A percentile compares a stretch with the other conserved stretches of the same genome.
phyloP scores from a whole-genome alignment of 2,797 vertebrate species.

The Peromyscus aztecus region DNA sequence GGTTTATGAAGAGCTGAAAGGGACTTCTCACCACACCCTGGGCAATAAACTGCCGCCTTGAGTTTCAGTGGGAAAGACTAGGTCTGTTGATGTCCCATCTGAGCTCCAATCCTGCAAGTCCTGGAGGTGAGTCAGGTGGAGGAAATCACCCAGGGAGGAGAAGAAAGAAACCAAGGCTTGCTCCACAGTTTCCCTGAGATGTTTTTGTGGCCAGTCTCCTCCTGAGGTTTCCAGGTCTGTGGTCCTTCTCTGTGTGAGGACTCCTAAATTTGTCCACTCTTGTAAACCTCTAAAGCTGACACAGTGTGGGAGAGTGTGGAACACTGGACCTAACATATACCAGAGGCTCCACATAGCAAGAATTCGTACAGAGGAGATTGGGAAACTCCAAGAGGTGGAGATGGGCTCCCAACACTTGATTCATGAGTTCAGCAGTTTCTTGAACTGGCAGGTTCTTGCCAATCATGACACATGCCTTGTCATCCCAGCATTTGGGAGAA shows the following conservation, averaged over 20 bases:
- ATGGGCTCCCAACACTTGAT: not conserved
- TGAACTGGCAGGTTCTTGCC: not conserved
- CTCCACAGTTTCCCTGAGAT: not conserved
- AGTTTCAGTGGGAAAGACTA: conserved; percentile 62
- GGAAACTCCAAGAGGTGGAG: not conserved
- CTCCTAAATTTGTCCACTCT: not conserved
- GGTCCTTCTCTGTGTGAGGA: not conserved
- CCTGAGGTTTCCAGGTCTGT: not conserved
- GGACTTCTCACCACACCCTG: not conserved
- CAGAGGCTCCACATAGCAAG: not conserved
- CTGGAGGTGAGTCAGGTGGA: conserved; percentile 33
- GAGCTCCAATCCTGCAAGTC: not conserved
- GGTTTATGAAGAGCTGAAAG: not conserved
- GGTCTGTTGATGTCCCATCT: not conserved
- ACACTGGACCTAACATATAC: too few relatives aligned
- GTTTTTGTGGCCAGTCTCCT: not conserved
- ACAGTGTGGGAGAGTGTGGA: not conserved
- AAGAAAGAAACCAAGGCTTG: not conserved
- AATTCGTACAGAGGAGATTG: not conserved
- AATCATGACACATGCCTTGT: not conserved
- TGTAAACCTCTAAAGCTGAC: not conserved
- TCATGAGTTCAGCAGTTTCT: not conserved
- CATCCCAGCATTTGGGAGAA: not conserved
- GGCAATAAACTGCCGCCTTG: not conserved
- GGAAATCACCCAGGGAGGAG: conserved; percentile 12